Evolutionary conservation across 2,888 invertebrate genomes (phyloP).

Genomic region (Achlya flavicornis): DNA sequence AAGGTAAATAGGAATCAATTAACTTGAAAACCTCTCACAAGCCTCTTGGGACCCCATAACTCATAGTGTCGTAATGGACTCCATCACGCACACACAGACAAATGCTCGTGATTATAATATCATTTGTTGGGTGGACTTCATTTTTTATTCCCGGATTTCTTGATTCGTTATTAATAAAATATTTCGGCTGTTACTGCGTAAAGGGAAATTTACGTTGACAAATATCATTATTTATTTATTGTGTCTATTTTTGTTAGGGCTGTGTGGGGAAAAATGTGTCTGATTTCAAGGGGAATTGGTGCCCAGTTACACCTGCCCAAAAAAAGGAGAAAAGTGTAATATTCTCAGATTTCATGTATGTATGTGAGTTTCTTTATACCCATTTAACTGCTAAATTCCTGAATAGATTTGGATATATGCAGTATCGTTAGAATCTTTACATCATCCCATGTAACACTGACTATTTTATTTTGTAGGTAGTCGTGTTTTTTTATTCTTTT

Average conservation of each 20-base stretch:
- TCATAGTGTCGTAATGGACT: constrained; percentile 14
- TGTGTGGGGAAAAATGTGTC: background rate
- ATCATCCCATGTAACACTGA: too few relatives aligned
- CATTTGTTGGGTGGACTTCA: constrained; percentile 36
- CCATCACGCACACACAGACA: constrained; percentile 21
- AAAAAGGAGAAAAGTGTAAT: too few relatives aligned
- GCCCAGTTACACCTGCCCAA: background rate
- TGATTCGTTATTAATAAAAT: constrained; percentile 22
- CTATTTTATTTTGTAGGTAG: too few relatives aligned
- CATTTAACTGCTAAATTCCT: too few relatives aligned
- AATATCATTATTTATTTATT: background rate
- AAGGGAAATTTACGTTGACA: background rate
- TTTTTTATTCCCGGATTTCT: constrained; percentile 37
- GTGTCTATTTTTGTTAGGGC: background rate
- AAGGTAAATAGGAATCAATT: background rate
- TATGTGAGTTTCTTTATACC: too few relatives aligned
- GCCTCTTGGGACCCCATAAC: background rate
- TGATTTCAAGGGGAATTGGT: too few relatives aligned
- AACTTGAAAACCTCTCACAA: background rate
- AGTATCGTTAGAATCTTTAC: too few relatives aligned
- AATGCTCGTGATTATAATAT: constrained; percentile 42
- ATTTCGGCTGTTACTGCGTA: background rate
- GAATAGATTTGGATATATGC: too few relatives aligned
- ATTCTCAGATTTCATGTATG: too few relatives aligned
- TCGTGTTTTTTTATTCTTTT: too few relatives aligned